phyloP scores from a whole-genome alignment of 2,797 vertebrate genomes.

The Ibycter americanus region DNA sequence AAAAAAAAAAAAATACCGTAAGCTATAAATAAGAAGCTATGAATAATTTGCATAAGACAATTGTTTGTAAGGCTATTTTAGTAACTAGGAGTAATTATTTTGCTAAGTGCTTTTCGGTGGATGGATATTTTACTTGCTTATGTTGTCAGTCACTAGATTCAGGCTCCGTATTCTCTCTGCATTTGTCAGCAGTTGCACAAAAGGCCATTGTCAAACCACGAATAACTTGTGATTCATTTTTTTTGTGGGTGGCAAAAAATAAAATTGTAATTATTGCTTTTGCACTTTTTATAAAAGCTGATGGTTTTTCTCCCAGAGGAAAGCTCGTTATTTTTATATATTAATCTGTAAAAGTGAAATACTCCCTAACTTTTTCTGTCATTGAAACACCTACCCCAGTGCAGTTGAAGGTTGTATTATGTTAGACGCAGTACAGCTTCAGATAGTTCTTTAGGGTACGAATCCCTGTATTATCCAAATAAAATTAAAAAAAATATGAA shows the following conservation, averaged over 20 bases:
- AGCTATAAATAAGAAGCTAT: neutral
- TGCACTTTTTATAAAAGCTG: neutral
- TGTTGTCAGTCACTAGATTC: neutral
- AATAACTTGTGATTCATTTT: slow-evolving; percentile 34
- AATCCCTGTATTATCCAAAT: neutral
- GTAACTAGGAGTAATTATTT: neutral
- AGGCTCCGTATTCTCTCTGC: neutral
- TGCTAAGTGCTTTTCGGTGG: neutral
- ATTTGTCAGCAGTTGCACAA: neutral
- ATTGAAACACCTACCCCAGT: neutral
- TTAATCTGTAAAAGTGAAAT: neutral
- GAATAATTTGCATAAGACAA: neutral
- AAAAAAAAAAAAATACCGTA: neutral
- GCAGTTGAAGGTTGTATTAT: neutral
- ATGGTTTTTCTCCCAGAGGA: neutral
- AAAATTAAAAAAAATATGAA: neutral
- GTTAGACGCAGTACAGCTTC: neutral
- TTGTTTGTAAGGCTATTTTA: neutral
- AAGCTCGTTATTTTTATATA: neutral
- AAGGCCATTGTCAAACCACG: neutral
- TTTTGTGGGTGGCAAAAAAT: slow-evolving; percentile 25
- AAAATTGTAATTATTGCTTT: slow-evolving; percentile 26
- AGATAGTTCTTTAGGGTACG: neutral
- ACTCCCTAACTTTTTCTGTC: neutral
- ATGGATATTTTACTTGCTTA: neutral